Evolutionary conservation across 2,113 vertebrate species (phyloP).

Genomic region (Symphodus melops): DNA sequence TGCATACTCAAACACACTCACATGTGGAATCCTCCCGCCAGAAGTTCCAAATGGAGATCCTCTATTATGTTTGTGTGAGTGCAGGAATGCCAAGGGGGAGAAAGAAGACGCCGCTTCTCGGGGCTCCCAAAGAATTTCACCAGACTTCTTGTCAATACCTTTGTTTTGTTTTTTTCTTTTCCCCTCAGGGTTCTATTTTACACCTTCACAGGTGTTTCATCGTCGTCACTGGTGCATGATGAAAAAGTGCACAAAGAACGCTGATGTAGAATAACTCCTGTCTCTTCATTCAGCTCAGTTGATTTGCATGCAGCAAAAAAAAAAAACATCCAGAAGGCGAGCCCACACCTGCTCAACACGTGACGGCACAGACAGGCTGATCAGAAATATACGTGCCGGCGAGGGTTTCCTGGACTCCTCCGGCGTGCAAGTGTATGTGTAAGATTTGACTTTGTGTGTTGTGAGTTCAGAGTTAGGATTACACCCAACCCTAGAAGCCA

Average conservation of each 20-base stretch:
- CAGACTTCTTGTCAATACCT: constrained; percentile 5
- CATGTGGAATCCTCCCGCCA: constrained; percentile 30
- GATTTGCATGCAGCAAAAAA: constrained; percentile 17
- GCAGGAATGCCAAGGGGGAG: background rate
- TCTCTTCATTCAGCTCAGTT: constrained; percentile 40
- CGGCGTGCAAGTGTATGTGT: constrained; percentile 22
- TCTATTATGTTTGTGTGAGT: background rate
- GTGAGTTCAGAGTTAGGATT: constrained; percentile 81
- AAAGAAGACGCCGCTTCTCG: background rate
- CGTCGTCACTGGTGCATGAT: background rate
- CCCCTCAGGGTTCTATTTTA: constrained; percentile 1
- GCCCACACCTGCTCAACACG: constrained; percentile 50
- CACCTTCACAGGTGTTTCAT: background rate
- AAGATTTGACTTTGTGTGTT: constrained; percentile 45
- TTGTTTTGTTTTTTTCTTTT: background rate
- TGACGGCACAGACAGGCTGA: background rate
- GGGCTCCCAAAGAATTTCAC: constrained; percentile 12
- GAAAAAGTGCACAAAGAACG: background rate
- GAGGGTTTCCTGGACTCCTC: constrained; percentile 34
- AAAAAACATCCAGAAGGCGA: constrained; percentile 7
- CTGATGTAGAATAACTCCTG: background rate
- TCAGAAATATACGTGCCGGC: background rate
- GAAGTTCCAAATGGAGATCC: constrained; percentile 24
- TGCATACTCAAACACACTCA: constrained; percentile 26
- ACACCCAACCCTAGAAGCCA: constrained; percentile 79